Evolutionary conservation across 2,797 vertebrate genomes (phyloP), one percentile per base, ranked within the genome.

Genomic region (Amazona ochrocephala): DNA sequence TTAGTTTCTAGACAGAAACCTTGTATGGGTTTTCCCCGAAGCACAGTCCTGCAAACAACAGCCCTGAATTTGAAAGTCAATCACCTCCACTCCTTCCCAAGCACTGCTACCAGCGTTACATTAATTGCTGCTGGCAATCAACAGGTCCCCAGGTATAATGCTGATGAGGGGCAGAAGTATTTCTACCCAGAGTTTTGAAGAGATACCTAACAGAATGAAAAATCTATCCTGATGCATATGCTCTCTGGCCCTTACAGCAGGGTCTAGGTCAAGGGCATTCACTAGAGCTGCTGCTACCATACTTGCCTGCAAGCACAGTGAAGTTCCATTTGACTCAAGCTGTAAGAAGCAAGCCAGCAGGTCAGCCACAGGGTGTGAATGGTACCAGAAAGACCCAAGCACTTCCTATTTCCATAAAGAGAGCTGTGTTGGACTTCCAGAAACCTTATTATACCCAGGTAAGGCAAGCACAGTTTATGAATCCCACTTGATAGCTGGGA

Each of bases 1-100:
- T 80, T 41, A n/a, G 68, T 44, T 96, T 92, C 85, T 82, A 83
- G 77, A 93, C 42, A 95, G 86, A 93, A 94, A 81, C 65, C 72
- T 92, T 72, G 79, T 75, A 68, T 0, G 4, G 37, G 53, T 89
- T 94, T 78, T 85, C 72, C 72, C 93, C 5, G 3, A 92, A 93
- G 92, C 70, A 62, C 30, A 20, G 21, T 60, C 65, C 72, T 89
- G 72, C 77, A 67, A 95, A 87, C 83, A 92, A 72, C 82, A 89
- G 73, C 16, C 41, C 34, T 53, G 88, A 93, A 92, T 90, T 67
- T 93, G 56, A 87, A 94, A 96, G 88, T 82, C 80, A 94, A 82
- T 87, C 67, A 72, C 64, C 90, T 95, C 50, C 65, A 74, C 44
- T 79, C 61, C 85, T 68, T 90, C 48, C 68, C 65, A 50, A 76